Base-by-base conservation (phyloP, 2,113 vertebrate species). In the Tamias sibiricus region DNA sequence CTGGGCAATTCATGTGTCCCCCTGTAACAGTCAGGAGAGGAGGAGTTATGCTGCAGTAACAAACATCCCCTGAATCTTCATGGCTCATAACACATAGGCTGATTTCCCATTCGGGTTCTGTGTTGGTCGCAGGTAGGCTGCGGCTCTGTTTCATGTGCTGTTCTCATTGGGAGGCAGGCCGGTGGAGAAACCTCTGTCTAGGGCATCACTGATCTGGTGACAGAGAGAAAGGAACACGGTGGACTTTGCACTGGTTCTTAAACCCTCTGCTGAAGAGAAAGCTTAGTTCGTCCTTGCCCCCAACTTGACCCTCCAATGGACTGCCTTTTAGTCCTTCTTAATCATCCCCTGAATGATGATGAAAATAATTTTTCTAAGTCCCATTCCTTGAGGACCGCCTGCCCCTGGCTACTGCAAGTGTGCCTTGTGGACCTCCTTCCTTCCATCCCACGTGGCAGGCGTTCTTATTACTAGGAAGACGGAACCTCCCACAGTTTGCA, bases 11-110 rank as follows among this genome's bases (percentile, higher is more conserved):
- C 52, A 17, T 20, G 35, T 6, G 11, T 28, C n/a, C 85, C n/a
- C 47, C 40, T 68, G 57, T 49, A 81, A 42, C 24, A 88, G 91
- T 94, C 80, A 94, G 91, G 76, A 40, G 47, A 90, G 71, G 40
- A 28, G 66, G 49, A 26, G 14, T 64, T n/a, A 14, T 76, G 90
- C 69, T 72, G 13, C 54, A 32, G 44, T 86, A 90, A 97, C 92
- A 95, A 87, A 71, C 40, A 87, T 87, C 42, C 72, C 77, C 68
- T 37, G 11, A 66, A 28, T 32, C 32, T 57, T 49, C 59, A 2
- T 54, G 66, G 72, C 14, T 87, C 42, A 5, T 30, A 68, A 30
- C 42, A 57, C 12, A 6, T 22, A 24, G 42, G 74, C 54, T 85
- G 85, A 82, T 40, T 82, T 95, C 68, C 94, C 22, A 28, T 1